Conservation (phyloP, 2,888 invertebrate genomes). For the Agriopis leucophaearia region DNA sequence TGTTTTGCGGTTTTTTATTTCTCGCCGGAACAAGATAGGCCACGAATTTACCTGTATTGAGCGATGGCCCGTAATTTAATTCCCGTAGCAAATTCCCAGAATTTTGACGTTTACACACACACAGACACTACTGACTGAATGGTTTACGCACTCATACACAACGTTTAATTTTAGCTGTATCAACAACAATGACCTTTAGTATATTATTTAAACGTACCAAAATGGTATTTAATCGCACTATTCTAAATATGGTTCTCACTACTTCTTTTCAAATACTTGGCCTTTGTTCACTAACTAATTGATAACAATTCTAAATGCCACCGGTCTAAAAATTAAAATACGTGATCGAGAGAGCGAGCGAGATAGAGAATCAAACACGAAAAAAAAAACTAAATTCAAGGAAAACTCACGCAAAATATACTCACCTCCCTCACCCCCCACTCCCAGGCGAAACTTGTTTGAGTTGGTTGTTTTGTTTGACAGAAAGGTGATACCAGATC, state of each 20-base stretch:
- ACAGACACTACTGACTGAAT: constrained; percentile 30
- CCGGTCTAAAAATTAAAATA: constrained; percentile 41
- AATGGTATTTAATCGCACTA: constrained; percentile 10
- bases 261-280: constrained; percentile 34
- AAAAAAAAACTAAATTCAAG: constrained; percentile 55
- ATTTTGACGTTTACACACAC: constrained; percentile 74
- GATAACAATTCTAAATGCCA: constrained; percentile 35
- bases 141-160: constrained; percentile 57
- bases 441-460: constrained; percentile 26
- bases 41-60: constrained; percentile 70
- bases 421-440: constrained; percentile 41
- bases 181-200: constrained; percentile 63
- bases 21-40: constrained; percentile 26
- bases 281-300: constrained; percentile 29
- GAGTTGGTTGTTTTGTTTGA: too few relatives aligned
- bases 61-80: constrained; percentile 51
- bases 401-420: constrained; percentile 59
- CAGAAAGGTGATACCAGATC: constrained; percentile 49
- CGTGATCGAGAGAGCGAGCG: constrained; percentile 41
- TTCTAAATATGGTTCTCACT: constrained; percentile 27
- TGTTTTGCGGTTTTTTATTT: constrained; percentile 5
- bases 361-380: constrained; percentile 44
- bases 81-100: constrained; percentile 70
- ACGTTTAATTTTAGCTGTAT: constrained; percentile 74
- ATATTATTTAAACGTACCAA: constrained; percentile 12